Percentiles rank a stretch among this genome's conserved stretches.
Evolutionary conservation across 2,797 vertebrate species (phyloP).

Genomic region (Lateolabrax maculatus): DNA sequence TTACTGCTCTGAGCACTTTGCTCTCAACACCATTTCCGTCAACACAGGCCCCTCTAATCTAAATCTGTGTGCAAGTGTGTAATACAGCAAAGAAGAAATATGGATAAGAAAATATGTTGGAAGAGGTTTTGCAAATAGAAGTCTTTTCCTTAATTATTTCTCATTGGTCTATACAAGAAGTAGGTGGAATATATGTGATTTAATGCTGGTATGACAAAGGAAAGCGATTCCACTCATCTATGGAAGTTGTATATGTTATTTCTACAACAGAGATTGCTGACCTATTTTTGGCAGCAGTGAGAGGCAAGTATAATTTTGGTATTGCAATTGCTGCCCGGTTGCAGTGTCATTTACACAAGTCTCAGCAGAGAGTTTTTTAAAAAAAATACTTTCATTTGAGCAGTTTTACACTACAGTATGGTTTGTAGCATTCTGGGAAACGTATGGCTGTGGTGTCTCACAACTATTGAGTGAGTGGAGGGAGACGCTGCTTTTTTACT

Average conservation of each 20-base stretch:
- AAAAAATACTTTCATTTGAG: background rate
- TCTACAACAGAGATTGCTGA: conserved; percentile 1
- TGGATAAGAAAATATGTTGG: background rate
- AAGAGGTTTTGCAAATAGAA: background rate
- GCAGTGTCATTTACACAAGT: background rate
- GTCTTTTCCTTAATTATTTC: background rate
- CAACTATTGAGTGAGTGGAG: background rate
- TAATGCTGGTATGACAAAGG: background rate
- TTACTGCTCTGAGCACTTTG: background rate
- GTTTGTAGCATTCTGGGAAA: background rate
- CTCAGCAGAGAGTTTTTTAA: background rate
- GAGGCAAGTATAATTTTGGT: background rate
- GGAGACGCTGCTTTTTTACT: background rate
- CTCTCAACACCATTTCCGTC: background rate
- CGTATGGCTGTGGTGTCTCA: conserved; percentile 2
- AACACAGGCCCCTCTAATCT: background rate
- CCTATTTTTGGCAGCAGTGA: background rate
- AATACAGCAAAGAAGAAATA: background rate
- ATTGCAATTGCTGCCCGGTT: conserved; percentile 3
- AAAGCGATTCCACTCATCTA: background rate
- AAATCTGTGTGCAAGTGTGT: background rate
- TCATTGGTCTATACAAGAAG: background rate
- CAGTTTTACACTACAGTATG: background rate
- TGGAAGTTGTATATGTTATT: background rate
- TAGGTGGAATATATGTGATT: background rate